phyloP scores from a whole-genome alignment of 2,888 invertebrate species.

The Limenitis camilla region DNA sequence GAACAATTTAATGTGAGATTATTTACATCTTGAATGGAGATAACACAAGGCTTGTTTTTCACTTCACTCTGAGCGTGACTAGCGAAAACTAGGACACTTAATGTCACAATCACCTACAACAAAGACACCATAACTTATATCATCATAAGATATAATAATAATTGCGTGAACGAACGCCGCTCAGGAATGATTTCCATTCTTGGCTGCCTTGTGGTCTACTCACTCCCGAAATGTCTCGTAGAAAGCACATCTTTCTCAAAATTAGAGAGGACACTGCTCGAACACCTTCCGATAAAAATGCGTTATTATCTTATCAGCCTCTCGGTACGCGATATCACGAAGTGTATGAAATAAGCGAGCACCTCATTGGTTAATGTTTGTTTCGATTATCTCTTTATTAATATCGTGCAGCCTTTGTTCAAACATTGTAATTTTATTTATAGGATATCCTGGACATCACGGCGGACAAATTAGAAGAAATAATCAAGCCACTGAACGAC shows the following conservation, averaged over 20 bases:
- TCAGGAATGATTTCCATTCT: not conserved
- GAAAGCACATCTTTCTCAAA: conserved; percentile 58
- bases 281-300: conserved; percentile 50
- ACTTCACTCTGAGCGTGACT: conserved; percentile 38
- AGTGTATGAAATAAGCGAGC: conserved; percentile 42
- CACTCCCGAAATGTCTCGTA: conserved; percentile 44
- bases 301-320: conserved; percentile 62
- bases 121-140: conserved; percentile 55
- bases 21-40: conserved; percentile 47
- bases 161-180: not conserved
- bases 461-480: conserved; percentile 73
- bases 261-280: conserved; percentile 53
- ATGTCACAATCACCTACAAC: conserved; percentile 67
- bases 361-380: conserved; percentile 58
- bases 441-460: conserved; percentile 76
- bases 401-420: conserved; percentile 43
- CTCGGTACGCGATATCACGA: conserved; percentile 54
- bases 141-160: conserved; percentile 26
- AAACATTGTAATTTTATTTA: conserved; percentile 53
- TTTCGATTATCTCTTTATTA: conserved; percentile 55
- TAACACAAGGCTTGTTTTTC: conserved; percentile 46
- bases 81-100: conserved; percentile 53
- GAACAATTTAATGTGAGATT: conserved; percentile 61
- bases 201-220: conserved; percentile 33
- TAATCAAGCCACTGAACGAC: conserved; percentile 66